A percentile compares a stretch with the other conserved stretches of the same genome.
Evolutionary conservation across 2,888 invertebrate genomes (phyloP).

Genomic region (Synanthedon andrenaeformis): DNA sequence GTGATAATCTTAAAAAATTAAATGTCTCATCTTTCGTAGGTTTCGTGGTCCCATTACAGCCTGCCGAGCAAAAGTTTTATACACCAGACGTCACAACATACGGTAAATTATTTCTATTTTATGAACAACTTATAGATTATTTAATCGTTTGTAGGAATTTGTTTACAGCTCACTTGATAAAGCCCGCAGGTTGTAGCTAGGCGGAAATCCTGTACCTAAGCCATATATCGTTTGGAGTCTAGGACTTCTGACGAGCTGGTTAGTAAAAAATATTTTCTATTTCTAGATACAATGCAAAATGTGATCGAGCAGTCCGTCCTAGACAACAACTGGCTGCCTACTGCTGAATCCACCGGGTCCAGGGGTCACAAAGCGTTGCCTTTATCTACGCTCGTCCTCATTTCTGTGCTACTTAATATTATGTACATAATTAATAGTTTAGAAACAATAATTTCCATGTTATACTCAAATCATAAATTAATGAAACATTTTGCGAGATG

Average conservation of each 20-base stretch:
- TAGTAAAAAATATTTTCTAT: neutral
- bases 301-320: constrained; percentile 65
- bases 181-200: no score
- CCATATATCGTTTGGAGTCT: no score
- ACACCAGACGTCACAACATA: constrained; percentile 62
- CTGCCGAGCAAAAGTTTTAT: constrained; percentile 61
- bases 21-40: constrained; percentile 19
- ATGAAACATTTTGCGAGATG: constrained; percentile 36
- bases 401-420: constrained; percentile 33
- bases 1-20: no score
- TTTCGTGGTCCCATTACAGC: constrained; percentile 55
- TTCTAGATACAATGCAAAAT: constrained; percentile 61
- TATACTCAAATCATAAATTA: constrained; percentile 1
- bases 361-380: constrained; percentile 29
- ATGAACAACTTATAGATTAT: neutral
- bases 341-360: constrained; percentile 52
- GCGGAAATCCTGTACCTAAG: no score
- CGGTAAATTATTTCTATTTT: constrained; percentile 28
- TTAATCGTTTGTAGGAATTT: neutral
- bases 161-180: no score
- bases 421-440: constrained; percentile 24
- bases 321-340: constrained; percentile 65
- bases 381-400: constrained; percentile 28
- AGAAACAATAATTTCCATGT: constrained; percentile 10
- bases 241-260: no score